Conservation (phyloP, 1,140 invertebrate species). For the Ruditapes philippinarum region DNA sequence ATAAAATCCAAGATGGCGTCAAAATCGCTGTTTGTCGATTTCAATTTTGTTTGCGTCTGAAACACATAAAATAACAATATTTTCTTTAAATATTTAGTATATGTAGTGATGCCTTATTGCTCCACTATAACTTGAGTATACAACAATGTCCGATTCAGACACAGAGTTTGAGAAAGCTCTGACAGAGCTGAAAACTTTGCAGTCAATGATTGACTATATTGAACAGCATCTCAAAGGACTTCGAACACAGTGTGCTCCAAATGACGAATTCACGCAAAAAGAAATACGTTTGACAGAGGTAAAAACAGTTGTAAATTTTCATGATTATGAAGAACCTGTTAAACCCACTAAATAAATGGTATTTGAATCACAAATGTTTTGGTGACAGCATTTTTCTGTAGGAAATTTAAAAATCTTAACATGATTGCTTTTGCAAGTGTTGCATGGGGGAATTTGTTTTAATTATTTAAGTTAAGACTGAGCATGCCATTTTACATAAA, state of each 20-base stretch:
- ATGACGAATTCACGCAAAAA: constrained; percentile 96
- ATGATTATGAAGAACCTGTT: too few species aligned
- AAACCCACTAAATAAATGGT: too few species aligned
- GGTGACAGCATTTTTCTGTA: too few species aligned
- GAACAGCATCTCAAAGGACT: constrained; percentile 96
- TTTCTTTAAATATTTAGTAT: not conserved
- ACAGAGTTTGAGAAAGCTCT: constrained; percentile 83
- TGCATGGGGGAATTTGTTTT: too few species aligned
- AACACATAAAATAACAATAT: not conserved
- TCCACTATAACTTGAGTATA: not conserved
- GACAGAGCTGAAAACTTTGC: constrained; percentile 88
- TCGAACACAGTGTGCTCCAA: constrained; percentile 96
- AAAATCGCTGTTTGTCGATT: constrained; percentile 4
- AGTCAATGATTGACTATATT: constrained; percentile 98
- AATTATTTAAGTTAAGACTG: too few species aligned
- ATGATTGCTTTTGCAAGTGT: too few species aligned
- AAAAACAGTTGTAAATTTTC: too few species aligned
- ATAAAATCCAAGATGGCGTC: constrained; percentile 66
- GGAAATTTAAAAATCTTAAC: too few species aligned
- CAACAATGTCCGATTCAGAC: constrained; percentile 80
- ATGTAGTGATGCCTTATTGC: constrained; percentile 44
- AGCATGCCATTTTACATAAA: too few species aligned
- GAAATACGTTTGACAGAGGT: constrained; percentile 98
- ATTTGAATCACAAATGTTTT: too few species aligned
- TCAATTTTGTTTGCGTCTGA: not conserved